Evolutionary conservation across 1,140 invertebrate genomes (phyloP).

Genomic region (Camponotus vicinus): DNA sequence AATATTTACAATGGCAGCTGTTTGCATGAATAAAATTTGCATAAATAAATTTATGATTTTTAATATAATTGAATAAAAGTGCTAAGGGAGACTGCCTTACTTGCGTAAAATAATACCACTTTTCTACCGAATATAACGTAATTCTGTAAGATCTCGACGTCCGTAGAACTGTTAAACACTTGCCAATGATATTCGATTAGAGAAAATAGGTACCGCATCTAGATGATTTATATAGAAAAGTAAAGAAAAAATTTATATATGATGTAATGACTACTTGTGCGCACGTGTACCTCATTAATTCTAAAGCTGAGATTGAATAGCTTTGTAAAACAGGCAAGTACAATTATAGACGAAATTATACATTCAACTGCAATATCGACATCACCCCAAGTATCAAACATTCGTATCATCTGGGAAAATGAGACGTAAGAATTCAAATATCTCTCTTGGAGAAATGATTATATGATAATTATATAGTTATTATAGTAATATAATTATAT

Average conservation of each 20-base stretch:
- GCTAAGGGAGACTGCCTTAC: not conserved
- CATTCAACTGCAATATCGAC: conserved; percentile 4
- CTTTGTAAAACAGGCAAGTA: not conserved
- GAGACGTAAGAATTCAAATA: not conserved
- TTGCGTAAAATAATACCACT: conserved; percentile 25
- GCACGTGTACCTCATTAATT: not conserved
- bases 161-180: not conserved
- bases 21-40: not conserved
- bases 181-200: conserved; percentile 1
- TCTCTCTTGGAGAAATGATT: not conserved
- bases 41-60: not conserved
- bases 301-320: conserved; percentile 15
- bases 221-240: not conserved
- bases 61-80: not conserved
- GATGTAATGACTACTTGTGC: not conserved
- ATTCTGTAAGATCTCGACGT: not conserved
- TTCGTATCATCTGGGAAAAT: not conserved
- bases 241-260: not conserved
- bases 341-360: not conserved
- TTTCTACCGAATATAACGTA: not conserved
- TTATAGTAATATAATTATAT: too few species aligned
- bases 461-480: not conserved
- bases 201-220: not conserved
- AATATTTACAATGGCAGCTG: not conserved
- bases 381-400: conserved; percentile 18